These are phyloP conservation scores for Microplitis demolitor DNA, from an alignment of 1,140 invertebrate species.

Conservation along the genomic window DNA sequence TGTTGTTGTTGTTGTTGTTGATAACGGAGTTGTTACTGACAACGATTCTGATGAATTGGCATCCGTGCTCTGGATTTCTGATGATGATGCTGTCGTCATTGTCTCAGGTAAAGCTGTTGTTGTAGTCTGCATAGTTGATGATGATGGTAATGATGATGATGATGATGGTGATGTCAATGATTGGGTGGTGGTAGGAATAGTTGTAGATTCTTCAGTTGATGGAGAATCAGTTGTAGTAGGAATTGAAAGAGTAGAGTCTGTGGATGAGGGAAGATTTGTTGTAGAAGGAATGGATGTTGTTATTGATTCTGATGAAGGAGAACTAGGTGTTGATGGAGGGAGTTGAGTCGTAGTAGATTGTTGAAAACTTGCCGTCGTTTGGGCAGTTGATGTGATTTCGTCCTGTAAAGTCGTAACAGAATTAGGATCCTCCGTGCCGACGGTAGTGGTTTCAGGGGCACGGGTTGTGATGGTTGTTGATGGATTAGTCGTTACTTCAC, in stretches of 20 bases:
- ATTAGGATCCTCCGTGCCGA: slow-evolving; percentile 45
- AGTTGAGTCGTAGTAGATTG: slow-evolving; percentile 32
- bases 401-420: slow-evolving; percentile 59
- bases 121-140: slow-evolving; percentile 27
- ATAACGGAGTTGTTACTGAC: slow-evolving; percentile 42
- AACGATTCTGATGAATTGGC: no score
- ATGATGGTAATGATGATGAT: slow-evolving; percentile 16
- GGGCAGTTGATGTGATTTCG: slow-evolving; percentile 53
- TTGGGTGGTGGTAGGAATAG: slow-evolving; percentile 40
- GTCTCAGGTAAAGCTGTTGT: slow-evolving; percentile 40
- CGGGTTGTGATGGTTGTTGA: slow-evolving; percentile 29
- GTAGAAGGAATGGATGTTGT: slow-evolving; percentile 3
- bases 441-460: slow-evolving; percentile 29
- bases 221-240: slow-evolving; percentile 9
- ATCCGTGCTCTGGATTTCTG: no score
- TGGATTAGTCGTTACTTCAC: slow-evolving; percentile 21
- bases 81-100: slow-evolving; percentile 40
- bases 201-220: neutral
- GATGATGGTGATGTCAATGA: slow-evolving; percentile 58
- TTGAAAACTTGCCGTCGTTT: slow-evolving; percentile 55
- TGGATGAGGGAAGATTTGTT: slow-evolving; percentile 16
- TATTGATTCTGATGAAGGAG: neutral
- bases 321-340: neutral
- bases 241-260: neutral
- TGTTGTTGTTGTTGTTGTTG: slow-evolving; percentile 46